Evolutionary conservation across 2,888 invertebrate genomes (phyloP).

Genomic region (Lithophane socia): DNA sequence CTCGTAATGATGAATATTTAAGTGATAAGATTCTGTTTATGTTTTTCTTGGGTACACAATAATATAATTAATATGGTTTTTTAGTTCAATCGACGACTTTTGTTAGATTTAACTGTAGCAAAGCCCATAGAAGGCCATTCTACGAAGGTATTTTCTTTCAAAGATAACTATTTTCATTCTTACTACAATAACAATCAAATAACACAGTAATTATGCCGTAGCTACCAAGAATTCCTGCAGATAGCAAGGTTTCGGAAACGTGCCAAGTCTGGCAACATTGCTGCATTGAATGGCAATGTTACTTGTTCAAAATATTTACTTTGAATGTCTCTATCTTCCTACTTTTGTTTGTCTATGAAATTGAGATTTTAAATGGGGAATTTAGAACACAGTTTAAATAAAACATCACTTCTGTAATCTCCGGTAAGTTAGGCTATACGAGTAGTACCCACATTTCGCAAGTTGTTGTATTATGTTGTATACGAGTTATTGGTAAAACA

Average conservation of each 20-base stretch:
- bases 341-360: neutral
- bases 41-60: neutral
- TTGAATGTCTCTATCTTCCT: slow-evolving; percentile 16
- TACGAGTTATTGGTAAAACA: too few relatives aligned
- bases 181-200: slow-evolving; percentile 14
- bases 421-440: too few relatives aligned
- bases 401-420: neutral
- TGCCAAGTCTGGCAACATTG: slow-evolving; percentile 49
- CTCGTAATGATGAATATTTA: too few relatives aligned
- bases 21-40: neutral
- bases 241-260: slow-evolving; percentile 33
- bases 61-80: neutral
- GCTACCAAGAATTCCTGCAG: slow-evolving; percentile 29
- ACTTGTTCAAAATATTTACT: slow-evolving; percentile 30
- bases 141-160: neutral
- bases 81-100: neutral
- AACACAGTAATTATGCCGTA: slow-evolving; percentile 38
- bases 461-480: too few relatives aligned
- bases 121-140: neutral
- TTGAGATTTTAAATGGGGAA: neutral
- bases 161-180: neutral
- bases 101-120: neutral
- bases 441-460: neutral
- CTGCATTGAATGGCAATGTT: slow-evolving; percentile 42
- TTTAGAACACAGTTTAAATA: neutral